Evolutionary conservation across 2,797 vertebrate genomes (phyloP).

Genomic region (Acanthopagrus latus): DNA sequence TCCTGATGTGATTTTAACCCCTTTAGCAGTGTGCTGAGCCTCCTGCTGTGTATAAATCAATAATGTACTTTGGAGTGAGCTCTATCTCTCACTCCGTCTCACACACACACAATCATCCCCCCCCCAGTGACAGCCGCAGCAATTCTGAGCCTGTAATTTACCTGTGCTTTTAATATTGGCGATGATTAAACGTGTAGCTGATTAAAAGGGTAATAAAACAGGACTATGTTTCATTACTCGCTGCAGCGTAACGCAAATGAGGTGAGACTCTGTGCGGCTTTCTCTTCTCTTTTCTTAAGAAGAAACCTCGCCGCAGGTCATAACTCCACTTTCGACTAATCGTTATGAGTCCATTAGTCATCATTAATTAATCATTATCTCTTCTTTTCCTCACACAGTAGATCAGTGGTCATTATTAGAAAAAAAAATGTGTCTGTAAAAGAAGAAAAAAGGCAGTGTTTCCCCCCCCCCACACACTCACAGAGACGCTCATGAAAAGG

Average conservation of each 20-base stretch:
- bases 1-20: slow-evolving; percentile 13
- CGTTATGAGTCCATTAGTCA: slow-evolving; percentile 37
- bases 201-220: slow-evolving; percentile 61
- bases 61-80: slow-evolving; percentile 26
- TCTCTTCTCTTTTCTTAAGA: slow-evolving; percentile 11
- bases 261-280: background rate
- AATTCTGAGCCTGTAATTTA: slow-evolving; percentile 41
- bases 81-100: slow-evolving; percentile 1
- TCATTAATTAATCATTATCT: slow-evolving; percentile 52
- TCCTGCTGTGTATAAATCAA: slow-evolving; percentile 49
- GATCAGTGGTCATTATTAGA: slow-evolving; percentile 29
- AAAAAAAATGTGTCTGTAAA: slow-evolving; percentile 17
- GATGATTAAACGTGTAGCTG: slow-evolving; percentile 35
- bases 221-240: slow-evolving; percentile 14
- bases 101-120: slow-evolving; percentile 24
- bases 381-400: slow-evolving; percentile 27
- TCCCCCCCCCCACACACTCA: slow-evolving; percentile 1
- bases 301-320: slow-evolving; percentile 27
- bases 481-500: slow-evolving; percentile 24
- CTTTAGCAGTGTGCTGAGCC: slow-evolving; percentile 14
- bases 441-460: background rate
- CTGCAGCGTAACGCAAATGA: slow-evolving; percentile 2
- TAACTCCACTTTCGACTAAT: slow-evolving; percentile 42
- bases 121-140: slow-evolving; percentile 27
- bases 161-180: slow-evolving; percentile 48